Conservation (phyloP, 2,797 vertebrate genomes). For the Ibycter americanus region DNA sequence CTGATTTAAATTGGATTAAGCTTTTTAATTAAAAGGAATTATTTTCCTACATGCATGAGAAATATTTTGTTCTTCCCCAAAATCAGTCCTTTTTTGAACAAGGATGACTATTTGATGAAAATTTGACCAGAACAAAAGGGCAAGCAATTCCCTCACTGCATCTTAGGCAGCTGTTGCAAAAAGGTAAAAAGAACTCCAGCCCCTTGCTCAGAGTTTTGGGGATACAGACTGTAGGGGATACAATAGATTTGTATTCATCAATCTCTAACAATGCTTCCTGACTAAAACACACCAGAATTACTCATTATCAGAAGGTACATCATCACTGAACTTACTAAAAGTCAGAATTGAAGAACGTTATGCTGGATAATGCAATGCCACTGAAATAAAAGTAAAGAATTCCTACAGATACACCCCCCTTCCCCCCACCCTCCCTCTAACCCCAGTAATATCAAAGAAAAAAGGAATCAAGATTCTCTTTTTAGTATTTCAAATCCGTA, state of each 20-base stretch:
- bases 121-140: background rate
- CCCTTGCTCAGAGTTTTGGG: background rate
- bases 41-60: background rate
- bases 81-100: background rate
- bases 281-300: background rate
- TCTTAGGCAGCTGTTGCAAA: background rate
- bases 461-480: background rate
- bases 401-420: background rate
- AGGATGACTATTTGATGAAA: background rate
- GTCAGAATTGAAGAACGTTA: background rate
- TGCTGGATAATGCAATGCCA: background rate
- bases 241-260: background rate
- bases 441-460: background rate
- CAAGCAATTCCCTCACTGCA: background rate
- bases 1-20: constrained; percentile 51
- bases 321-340: background rate
- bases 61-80: background rate
- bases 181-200: background rate
- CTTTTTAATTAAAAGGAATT: constrained; percentile 63
- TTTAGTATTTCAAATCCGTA: background rate
- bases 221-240: background rate
- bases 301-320: background rate
- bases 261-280: background rate
- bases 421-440: no score
- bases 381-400: background rate